Evolutionary conservation across 2,888 invertebrate genomes (phyloP).

Genomic region (Frankliniella fusca): DNA sequence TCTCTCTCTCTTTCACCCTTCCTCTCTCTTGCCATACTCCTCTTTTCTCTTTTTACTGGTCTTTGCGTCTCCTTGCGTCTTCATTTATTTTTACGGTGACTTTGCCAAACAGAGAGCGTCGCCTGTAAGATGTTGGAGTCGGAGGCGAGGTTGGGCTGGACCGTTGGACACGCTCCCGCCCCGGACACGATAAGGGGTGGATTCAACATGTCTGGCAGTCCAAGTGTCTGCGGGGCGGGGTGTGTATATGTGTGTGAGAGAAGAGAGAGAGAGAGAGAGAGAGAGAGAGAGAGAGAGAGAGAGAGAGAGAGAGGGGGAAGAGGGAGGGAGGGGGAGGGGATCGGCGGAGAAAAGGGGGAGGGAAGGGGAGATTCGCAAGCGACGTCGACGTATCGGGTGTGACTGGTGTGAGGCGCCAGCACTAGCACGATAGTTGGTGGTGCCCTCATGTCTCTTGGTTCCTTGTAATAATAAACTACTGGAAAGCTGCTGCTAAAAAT

Average conservation of each 20-base stretch:
- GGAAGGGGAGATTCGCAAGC: neutral
- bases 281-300: neutral
- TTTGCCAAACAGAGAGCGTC: conserved; percentile 11
- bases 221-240: too few species aligned
- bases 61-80: neutral
- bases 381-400: too few species aligned
- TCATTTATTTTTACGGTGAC: conserved; percentile 23
- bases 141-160: neutral
- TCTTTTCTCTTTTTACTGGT: neutral
- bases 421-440: too few species aligned
- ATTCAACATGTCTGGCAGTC: neutral
- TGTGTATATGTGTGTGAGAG: neutral
- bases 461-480: too few species aligned
- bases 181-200: neutral
- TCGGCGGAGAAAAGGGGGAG: neutral
- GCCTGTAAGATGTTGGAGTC: neutral
- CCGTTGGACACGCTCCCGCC: neutral
- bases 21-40: neutral
- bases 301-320: neutral
- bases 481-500: too few species aligned
- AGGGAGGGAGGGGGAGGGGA: neutral
- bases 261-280: neutral
- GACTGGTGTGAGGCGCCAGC: too few species aligned
- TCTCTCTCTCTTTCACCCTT: neutral
- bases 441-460: too few species aligned